phyloP scores from a whole-genome alignment of 2,113 vertebrate species.

The Psammodynastes pulverulentus region DNA sequence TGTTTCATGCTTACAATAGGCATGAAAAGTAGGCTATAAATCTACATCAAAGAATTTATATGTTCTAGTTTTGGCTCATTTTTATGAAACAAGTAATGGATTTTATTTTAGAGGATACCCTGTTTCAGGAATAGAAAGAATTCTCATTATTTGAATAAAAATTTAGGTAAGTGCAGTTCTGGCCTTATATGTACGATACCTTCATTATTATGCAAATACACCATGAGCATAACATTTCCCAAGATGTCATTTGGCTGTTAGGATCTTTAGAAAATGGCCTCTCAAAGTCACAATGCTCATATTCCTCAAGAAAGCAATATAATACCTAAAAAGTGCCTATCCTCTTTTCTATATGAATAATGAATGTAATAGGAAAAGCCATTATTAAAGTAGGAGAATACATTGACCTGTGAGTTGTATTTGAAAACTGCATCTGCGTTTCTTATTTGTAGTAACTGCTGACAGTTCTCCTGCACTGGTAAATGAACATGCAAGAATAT shows the following conservation, averaged over 20 bases:
- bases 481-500: conserved; percentile 42
- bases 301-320: conserved; percentile 60
- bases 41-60: not conserved
- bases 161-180: conserved; percentile 61
- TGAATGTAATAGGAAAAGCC: conserved; percentile 56
- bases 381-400: conserved; percentile 58
- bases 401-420: conserved; percentile 52
- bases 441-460: conserved; percentile 43
- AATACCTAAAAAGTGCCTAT: conserved; percentile 62
- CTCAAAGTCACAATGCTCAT: conserved; percentile 65
- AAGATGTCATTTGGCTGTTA: conserved; percentile 67
- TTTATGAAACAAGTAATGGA: conserved; percentile 35
- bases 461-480: conserved; percentile 18
- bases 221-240: conserved; percentile 59
- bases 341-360: conserved; percentile 57
- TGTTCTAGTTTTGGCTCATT: conserved; percentile 36
- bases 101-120: conserved; percentile 36
- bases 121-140: conserved; percentile 28
- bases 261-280: conserved; percentile 65
- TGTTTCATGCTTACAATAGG: not conserved
- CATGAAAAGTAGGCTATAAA: not conserved
- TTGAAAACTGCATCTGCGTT: conserved; percentile 47
- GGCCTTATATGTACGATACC: conserved; percentile 55
- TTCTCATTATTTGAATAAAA: conserved; percentile 53
- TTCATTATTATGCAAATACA: conserved; percentile 66